Percentiles rank a stretch among this genome's conserved stretches.
Evolutionary conservation across 2,797 vertebrate genomes (phyloP).

Genomic region (Podarcis lilfordi): DNA sequence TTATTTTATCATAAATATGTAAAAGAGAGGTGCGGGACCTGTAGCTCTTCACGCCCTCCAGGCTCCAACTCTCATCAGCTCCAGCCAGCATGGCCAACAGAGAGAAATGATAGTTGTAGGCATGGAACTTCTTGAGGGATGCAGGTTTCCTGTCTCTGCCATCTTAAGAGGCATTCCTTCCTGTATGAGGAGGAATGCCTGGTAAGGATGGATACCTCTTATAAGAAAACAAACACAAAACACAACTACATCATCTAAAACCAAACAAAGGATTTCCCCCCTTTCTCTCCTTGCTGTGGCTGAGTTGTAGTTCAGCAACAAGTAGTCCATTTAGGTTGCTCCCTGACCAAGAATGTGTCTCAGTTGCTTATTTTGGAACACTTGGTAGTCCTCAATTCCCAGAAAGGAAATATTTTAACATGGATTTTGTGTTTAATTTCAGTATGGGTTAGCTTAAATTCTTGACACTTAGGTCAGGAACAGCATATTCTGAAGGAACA

Average conservation of each 20-base stretch:
- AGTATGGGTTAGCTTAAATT: background rate
- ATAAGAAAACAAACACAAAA: background rate
- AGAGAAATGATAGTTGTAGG: no score
- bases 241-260: background rate
- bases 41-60: no score
- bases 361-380: background rate
- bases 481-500: background rate
- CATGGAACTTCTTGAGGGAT: no score
- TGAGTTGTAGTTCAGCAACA: background rate
- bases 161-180: no score
- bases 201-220: background rate
- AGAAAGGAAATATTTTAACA: background rate
- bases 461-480: background rate
- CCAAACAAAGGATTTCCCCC: no score
- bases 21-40: background rate
- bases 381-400: background rate
- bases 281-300: background rate
- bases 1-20: background rate
- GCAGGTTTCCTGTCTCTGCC: no score
- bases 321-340: background rate
- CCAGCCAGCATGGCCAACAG: no score
- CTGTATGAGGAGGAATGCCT: no score
- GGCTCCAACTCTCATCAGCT: no score
- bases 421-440: background rate
- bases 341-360: background rate